Percentiles rank a stretch among this genome's conserved stretches.
Conservation (phyloP, 1,140 invertebrate species). For the Zaprionus vittiger region DNA sequence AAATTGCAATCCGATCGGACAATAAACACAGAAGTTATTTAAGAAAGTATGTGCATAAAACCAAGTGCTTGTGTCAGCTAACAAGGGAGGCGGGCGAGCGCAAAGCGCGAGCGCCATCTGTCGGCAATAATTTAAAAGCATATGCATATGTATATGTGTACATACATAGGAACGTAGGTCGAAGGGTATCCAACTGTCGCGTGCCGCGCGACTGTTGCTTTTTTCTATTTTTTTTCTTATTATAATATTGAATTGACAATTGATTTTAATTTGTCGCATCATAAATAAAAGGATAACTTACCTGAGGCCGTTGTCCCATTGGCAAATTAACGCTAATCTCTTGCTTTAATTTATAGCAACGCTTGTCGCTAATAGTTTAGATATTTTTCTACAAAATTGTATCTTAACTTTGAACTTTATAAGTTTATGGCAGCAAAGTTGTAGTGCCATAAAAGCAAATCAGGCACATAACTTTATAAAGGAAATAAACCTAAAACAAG, state of each 20-base stretch:
- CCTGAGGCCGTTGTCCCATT: conserved; percentile 8
- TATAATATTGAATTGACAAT: conserved; percentile 37
- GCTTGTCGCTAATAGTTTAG: background rate
- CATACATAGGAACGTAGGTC: too few relatives aligned
- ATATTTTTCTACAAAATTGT: background rate
- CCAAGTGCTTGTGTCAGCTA: too few relatives aligned
- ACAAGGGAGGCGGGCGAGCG: too few relatives aligned
- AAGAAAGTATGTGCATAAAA: too few relatives aligned
- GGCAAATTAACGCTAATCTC: conserved; percentile 13
- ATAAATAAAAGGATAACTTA: conserved; percentile 49
- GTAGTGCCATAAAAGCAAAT: conserved; percentile 47
- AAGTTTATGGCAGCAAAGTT: conserved; percentile 28
- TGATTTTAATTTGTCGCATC: conserved; percentile 32
- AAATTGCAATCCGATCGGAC: too few relatives aligned
- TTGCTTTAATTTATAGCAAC: background rate
- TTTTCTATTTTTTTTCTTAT: conserved; percentile 14
- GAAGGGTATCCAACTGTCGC: too few relatives aligned
- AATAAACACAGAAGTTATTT: too few relatives aligned
- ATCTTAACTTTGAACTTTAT: conserved; percentile 22
- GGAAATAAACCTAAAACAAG: conserved; percentile 58
- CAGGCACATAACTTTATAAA: conserved; percentile 47
- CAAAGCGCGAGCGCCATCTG: too few relatives aligned
- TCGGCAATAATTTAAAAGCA: too few relatives aligned
- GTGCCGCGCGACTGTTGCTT: too few relatives aligned
- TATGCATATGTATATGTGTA: too few relatives aligned